Conservation (phyloP, 2,888 invertebrate species). For the Drosophila borealis region DNA sequence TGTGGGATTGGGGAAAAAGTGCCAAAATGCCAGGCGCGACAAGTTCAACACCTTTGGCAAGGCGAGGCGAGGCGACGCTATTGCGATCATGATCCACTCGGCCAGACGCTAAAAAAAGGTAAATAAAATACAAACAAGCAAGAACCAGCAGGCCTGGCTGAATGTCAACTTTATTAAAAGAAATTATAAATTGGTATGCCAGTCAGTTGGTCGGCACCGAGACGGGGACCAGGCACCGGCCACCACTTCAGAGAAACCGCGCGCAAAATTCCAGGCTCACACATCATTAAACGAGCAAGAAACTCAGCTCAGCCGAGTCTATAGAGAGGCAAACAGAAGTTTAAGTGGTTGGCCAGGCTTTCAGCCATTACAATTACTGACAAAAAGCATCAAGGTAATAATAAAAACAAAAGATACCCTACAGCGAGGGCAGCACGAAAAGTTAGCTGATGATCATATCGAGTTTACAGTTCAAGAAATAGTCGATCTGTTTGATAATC, state of each 20-base stretch:
- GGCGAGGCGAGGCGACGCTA: slow-evolving; percentile 13
- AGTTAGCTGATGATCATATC: neutral
- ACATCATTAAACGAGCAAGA: slow-evolving; percentile 79
- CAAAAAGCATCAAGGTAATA: slow-evolving; percentile 77
- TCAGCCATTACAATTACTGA: slow-evolving; percentile 79
- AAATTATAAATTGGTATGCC: slow-evolving; percentile 81
- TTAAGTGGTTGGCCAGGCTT: slow-evolving; percentile 60
- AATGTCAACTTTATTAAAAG: slow-evolving; percentile 81
- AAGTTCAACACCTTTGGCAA: slow-evolving; percentile 68
- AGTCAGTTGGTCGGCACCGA: slow-evolving; percentile 53
- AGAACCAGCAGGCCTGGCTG: slow-evolving; percentile 28
- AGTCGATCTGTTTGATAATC: neutral
- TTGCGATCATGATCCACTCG: slow-evolving; percentile 73
- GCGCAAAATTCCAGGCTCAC: slow-evolving; percentile 80
- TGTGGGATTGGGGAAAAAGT: slow-evolving; percentile 41
- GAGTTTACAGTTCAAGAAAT: no score
- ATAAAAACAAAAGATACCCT: slow-evolving; percentile 62
- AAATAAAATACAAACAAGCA: neutral
- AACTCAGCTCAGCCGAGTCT: slow-evolving; percentile 18
- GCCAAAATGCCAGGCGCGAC: slow-evolving; percentile 77
- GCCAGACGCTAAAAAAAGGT: slow-evolving; percentile 51
- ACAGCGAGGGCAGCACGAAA: slow-evolving; percentile 31
- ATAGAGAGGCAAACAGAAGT: slow-evolving; percentile 27
- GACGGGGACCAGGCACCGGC: slow-evolving; percentile 20
- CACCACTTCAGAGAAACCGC: slow-evolving; percentile 70